Conservation (phyloP, 2,113 vertebrate genomes). For the Capricornis sumatraensis region DNA sequence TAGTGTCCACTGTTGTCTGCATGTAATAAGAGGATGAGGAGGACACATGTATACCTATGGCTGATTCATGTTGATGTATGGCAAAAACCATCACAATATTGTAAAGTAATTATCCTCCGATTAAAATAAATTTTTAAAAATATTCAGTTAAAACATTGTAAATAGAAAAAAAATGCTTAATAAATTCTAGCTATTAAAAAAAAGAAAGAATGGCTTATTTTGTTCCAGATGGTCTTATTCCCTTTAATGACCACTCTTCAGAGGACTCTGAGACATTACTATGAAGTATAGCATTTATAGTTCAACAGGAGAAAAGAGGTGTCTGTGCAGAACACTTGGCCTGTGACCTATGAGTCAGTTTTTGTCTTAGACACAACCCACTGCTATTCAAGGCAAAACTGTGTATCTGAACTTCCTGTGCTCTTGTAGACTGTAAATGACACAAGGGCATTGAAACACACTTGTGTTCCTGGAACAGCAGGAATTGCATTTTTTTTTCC, state of each 20-base stretch:
- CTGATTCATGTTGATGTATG: neutral
- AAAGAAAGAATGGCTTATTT: neutral
- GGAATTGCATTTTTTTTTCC: neutral
- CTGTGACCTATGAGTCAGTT: fast-evolving
- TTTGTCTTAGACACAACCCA: neutral
- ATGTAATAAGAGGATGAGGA: neutral
- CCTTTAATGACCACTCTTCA: neutral
- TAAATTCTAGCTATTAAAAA: neutral
- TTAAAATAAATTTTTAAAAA: neutral
- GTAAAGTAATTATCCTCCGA: neutral
- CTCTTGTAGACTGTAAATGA: neutral
- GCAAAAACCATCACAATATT: neutral
- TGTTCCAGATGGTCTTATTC: neutral
- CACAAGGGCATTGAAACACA: neutral
- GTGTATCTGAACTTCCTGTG: neutral
- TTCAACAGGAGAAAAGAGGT: neutral
- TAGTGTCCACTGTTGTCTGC: too few relatives aligned
- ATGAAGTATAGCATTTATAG: neutral
- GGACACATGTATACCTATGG: neutral
- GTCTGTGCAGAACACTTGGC: fast-evolving
- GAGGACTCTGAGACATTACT: neutral
- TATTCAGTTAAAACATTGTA: neutral
- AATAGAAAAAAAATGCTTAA: neutral
- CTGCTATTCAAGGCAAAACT: neutral
- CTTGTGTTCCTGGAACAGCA: neutral